Base-by-base conservation (phyloP, 2,888 invertebrate species). In the Spilarctia lutea region DNA sequence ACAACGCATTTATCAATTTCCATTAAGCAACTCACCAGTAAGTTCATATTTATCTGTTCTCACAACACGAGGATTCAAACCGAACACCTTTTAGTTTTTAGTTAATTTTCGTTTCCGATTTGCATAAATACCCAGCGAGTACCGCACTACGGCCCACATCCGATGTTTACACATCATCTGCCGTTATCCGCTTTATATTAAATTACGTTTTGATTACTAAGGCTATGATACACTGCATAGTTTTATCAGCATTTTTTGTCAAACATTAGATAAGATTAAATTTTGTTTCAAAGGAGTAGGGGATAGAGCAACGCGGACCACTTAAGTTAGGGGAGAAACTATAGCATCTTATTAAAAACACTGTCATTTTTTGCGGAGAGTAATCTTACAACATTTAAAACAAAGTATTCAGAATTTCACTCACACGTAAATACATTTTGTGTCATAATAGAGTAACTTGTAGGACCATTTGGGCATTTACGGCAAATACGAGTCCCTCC, bases 51-150 rank as follows among this genome's bases (percentile, higher is more conserved):
- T 39, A 27, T 70, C 6, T 71, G 63, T 42, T n/a, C 3, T 20
- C 42, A 42, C 39, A 63, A 42, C n/a, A 71, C 30, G 63, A 42
- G 20, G 30, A 30, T 63, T 24, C 81, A 77, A 35, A 80, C 75
- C 80, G 76, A 69, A 27, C 16, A 30, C 63, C 30, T 30, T 63
- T 30, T 18, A 63, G 30, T 18, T 63, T 60, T 63, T 8, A 30
- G 18, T 63, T 18, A 63, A 0, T 63, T 63, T 63, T 63, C 7
- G 30, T 18, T 63, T 30, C 8, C 30, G 68, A 52, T 74, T 71
- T 68, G 72, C 76, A 83, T 83, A 83, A 81, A 83, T 81, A 80
- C 71, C 3, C 18, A 1, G 3, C 18, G 56, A 73, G 72, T 72
- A 76, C 75, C 79, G 76, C 75, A 68, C 75, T n/a, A 7, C 48